Percentiles rank a stretch among this genome's conserved stretches.
Evolutionary conservation across 2,888 invertebrate species (phyloP).

Genomic region (Machimus atricapillus): DNA sequence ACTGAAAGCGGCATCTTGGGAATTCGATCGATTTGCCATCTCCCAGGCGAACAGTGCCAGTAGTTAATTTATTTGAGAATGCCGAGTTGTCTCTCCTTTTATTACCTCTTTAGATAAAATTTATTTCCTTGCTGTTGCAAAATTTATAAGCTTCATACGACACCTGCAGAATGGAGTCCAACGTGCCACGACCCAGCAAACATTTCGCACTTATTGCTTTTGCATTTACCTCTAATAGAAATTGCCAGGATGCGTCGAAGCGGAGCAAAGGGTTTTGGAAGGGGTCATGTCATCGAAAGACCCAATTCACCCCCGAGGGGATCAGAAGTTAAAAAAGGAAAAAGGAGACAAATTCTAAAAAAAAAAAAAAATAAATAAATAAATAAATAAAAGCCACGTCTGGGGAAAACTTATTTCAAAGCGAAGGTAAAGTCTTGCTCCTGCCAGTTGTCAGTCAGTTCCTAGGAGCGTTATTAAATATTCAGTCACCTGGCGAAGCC

Average conservation of each 20-base stretch:
- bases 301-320: background rate
- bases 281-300: background rate
- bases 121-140: constrained; percentile 13
- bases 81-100: constrained; percentile 29
- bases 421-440: background rate
- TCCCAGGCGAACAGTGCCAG: background rate
- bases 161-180: background rate
- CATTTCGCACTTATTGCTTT: constrained; percentile 3
- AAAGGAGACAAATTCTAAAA: background rate
- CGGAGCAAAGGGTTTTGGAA: background rate
- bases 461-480: constrained; percentile 22
- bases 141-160: constrained; percentile 24
- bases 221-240: constrained; percentile 7
- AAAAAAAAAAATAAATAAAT: background rate
- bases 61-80: constrained; percentile 37
- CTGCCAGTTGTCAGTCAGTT: constrained; percentile 37
- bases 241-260: constrained; percentile 13
- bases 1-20: constrained; percentile 33
- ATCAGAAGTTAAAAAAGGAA: background rate
- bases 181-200: background rate
- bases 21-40: constrained; percentile 32
- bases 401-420: background rate
- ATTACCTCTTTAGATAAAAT: constrained; percentile 33
- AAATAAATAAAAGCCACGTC: background rate
- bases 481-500: constrained; percentile 31